Conservation (phyloP, 2,797 vertebrate genomes). For the Crenuchus spilurus region DNA sequence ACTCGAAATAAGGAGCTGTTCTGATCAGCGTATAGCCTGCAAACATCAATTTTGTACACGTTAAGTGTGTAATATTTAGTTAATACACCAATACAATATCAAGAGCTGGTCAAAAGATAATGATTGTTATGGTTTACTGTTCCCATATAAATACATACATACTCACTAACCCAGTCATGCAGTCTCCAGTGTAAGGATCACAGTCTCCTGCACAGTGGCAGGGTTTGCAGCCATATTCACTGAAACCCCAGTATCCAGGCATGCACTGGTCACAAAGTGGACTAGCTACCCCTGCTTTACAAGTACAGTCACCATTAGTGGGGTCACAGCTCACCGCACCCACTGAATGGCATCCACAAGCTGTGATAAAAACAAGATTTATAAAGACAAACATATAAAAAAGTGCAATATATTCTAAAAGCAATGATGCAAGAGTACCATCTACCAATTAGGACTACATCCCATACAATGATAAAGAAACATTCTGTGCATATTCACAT, state of each 20-base stretch:
- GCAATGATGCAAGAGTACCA: no score
- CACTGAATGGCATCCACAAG: slow-evolving; percentile 86
- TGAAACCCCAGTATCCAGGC: slow-evolving; percentile 95
- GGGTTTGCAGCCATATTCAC: slow-evolving; percentile 89
- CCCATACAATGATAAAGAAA: no score
- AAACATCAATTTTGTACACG: neutral
- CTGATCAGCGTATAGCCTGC: slow-evolving; percentile 76
- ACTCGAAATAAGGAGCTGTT: slow-evolving; percentile 85
- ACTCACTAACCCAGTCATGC: slow-evolving; percentile 59
- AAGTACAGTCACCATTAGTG: slow-evolving; percentile 89
- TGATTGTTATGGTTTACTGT: neutral
- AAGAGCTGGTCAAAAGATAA: neutral
- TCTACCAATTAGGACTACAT: no score
- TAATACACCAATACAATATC: neutral
- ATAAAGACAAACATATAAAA: slow-evolving; percentile 23
- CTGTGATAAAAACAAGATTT: slow-evolving; percentile 66
- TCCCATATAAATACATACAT: neutral
- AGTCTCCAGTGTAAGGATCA: slow-evolving; percentile 89
- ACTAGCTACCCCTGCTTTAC: slow-evolving; percentile 91
- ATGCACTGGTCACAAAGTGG: slow-evolving; percentile 89
- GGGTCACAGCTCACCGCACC: slow-evolving; percentile 89
- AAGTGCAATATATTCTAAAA: no score
- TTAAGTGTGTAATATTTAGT: neutral
- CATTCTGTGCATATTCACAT: no score
- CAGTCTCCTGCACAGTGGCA: slow-evolving; percentile 92